Evolutionary conservation across 1,140 invertebrate species (phyloP).

Genomic region (Meloidogyne floridensis): DNA sequence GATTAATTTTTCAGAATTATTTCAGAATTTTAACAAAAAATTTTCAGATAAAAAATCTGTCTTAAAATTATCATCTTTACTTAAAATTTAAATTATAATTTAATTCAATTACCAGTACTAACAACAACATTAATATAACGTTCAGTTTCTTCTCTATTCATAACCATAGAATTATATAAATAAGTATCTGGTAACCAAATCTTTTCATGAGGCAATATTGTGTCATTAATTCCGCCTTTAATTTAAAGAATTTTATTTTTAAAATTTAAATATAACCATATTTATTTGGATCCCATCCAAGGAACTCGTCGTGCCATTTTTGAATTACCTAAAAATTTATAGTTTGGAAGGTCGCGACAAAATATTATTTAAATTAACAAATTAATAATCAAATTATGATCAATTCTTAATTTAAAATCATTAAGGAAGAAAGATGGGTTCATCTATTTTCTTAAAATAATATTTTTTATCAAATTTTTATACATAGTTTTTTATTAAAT

Average conservation of each 20-base stretch:
- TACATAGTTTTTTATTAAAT: too few species aligned
- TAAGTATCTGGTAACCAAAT: constrained; percentile 58
- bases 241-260: constrained; percentile 40
- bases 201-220: constrained; percentile 59
- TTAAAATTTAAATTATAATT: not conserved
- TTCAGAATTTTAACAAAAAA: too few species aligned
- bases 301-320: constrained; percentile 65
- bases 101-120: constrained; percentile 36
- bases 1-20: too few species aligned
- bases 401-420: too few species aligned
- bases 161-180: constrained; percentile 64
- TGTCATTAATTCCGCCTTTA: constrained; percentile 61
- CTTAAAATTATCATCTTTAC: too few species aligned
- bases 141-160: constrained; percentile 65
- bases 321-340: constrained; percentile 49
- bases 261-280: constrained; percentile 24
- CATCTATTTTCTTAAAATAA: too few species aligned
- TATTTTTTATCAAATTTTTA: too few species aligned
- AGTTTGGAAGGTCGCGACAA: too few species aligned
- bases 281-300: constrained; percentile 52
- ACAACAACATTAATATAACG: constrained; percentile 65
- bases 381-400: too few species aligned
- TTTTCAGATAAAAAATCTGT: too few species aligned
- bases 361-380: too few species aligned
- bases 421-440: too few species aligned